These are phyloP conservation scores for Pelusios castaneus DNA, from an alignment of 2,113 vertebrate genomes.

Conservation along the genomic window DNA sequence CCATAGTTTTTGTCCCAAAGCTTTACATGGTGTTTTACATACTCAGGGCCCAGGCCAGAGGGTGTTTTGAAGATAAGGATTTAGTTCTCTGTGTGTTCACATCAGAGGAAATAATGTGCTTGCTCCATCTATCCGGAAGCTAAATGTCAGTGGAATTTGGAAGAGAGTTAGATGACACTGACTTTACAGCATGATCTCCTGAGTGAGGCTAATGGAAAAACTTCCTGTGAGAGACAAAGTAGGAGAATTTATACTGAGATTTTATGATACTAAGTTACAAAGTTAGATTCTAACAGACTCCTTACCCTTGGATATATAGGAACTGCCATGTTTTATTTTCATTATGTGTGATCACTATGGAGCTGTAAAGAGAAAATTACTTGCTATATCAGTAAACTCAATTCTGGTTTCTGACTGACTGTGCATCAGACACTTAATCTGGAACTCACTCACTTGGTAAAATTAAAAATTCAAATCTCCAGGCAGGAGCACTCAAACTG, in stretches of 20 bases:
- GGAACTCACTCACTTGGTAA: conserved; percentile 61
- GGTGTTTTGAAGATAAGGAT: not conserved
- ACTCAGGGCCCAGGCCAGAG: not conserved
- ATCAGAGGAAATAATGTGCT: not conserved
- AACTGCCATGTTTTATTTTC: conserved; percentile 54
- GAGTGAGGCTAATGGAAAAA: not conserved
- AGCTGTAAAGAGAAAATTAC: conserved; percentile 69
- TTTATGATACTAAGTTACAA: conserved; percentile 13
- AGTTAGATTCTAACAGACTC: conserved; percentile 26
- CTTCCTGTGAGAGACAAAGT: not conserved
- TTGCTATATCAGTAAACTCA: conserved; percentile 72
- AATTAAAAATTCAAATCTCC: conserved; percentile 72
- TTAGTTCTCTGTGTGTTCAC: not conserved
- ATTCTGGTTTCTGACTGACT: conserved; percentile 68
- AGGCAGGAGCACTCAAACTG: conserved; percentile 67
- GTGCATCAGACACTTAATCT: conserved; percentile 70
- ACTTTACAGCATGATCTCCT: not conserved
- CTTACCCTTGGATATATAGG: conserved; percentile 35
- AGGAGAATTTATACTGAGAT: conserved; percentile 30
- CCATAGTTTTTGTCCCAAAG: not conserved
- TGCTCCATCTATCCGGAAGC: not conserved
- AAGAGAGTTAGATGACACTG: not conserved
- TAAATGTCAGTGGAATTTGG: not conserved
- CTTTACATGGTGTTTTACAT: not conserved
- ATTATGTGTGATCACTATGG: conserved; percentile 50